Base-by-base conservation (phyloP, 2,797 vertebrate genomes). In the Pangasius sanitwongsei region DNA sequence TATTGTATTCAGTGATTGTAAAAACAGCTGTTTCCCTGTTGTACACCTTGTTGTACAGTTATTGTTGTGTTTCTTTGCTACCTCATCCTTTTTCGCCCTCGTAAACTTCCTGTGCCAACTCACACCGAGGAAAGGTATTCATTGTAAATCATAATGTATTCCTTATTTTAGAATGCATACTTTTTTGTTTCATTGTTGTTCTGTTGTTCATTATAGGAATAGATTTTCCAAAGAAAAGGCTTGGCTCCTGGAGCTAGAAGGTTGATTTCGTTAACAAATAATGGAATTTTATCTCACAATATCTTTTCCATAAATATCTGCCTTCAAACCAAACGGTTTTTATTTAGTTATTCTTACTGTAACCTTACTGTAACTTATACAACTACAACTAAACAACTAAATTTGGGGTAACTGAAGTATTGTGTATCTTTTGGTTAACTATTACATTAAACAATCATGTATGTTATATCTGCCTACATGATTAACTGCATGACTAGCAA, bases 1-100 rank as follows among this genome's bases (percentile, higher is more conserved):
- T 63, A 83, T 83, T 83, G 81, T 83, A 28, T 44, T 41, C 23
- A 16, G 25, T 83, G 44, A 63, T 63, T 25, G 44, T 44, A 44
- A 83, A 83, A 83, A 25, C 82, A 83, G 59, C 41, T 83, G 57
- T 44, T 83, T 83, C 37, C 81, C 37, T 55, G 53, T 37, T 81
- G 53, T 57, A 4, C 50, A 80, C 3, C 53, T 31, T 55, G 77
- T 31, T 55, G 77, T 59, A 11, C 31, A 34, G 78, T 41, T 59
- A 37, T 23, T 55, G 3, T 59, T 23, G n/a, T 78, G 28, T 53
- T 78, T 53, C 16, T 55, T 16, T 18, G 48, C 28, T 81, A 34
- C 55, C 31, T 82, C 53, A 59, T 37, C 55, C 53, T 25, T 59
- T 59, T 82, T 2, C n/a, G 20, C 8, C 18, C 8, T 23, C 37